phyloP scores from a whole-genome alignment of 2,888 invertebrate genomes.

The Napeogenes sylphis region DNA sequence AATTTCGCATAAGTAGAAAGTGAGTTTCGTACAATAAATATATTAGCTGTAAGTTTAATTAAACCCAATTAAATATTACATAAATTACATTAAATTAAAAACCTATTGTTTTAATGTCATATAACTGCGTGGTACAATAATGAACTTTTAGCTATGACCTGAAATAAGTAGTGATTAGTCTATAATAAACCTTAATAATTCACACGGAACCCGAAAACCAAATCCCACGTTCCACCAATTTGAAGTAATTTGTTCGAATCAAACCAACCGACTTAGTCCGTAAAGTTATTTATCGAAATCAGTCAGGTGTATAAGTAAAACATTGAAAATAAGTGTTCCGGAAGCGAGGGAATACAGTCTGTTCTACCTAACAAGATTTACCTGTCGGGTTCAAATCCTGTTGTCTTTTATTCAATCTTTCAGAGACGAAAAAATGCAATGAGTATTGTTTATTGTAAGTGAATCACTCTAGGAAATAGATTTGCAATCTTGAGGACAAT shows the following conservation, averaged over 20 bases:
- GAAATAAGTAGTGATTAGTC: too few species aligned
- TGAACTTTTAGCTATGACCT: too few species aligned
- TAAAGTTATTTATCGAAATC: conserved; percentile 38
- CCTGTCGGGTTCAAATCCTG: conserved; percentile 47
- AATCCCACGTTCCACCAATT: conserved; percentile 18
- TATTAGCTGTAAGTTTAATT: too few species aligned
- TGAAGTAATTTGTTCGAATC: conserved; percentile 25
- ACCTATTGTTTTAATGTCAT: too few species aligned
- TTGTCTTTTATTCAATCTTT: conserved; percentile 30
- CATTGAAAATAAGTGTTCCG: conserved; percentile 28
- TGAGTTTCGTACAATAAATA: too few species aligned
- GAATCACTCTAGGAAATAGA: too few species aligned
- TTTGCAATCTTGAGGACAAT: neutral
- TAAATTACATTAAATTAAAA: too few species aligned
- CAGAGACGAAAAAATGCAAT: neutral
- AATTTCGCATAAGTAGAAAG: neutral
- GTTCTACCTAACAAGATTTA: conserved; percentile 66
- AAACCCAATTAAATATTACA: too few species aligned
- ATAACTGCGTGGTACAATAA: too few species aligned
- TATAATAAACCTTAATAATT: too few species aligned
- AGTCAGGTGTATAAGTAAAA: conserved; percentile 59
- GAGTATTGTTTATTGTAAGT: neutral
- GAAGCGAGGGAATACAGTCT: conserved; percentile 54
- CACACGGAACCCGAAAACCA: conserved; percentile 10
- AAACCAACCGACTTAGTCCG: conserved; percentile 24